Evolutionary conservation across 2,113 vertebrate species (phyloP).

Genomic region (Festucalex cinctus): DNA sequence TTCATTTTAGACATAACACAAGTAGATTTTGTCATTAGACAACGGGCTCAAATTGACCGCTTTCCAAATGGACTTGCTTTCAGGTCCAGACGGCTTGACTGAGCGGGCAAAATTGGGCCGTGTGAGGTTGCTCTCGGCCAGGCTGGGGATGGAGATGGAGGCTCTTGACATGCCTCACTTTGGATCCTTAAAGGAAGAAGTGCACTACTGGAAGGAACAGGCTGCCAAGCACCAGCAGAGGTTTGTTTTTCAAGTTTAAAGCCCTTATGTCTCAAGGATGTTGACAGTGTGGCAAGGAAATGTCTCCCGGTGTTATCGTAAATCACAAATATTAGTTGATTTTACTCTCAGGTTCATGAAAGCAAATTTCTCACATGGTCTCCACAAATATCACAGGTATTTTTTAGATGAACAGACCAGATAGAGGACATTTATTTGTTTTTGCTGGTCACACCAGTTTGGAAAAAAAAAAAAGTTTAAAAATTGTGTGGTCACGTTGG

Average conservation of each 20-base stretch:
- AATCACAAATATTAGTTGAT: background rate
- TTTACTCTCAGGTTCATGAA: background rate
- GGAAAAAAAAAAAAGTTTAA: background rate
- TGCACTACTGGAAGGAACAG: slow-evolving; percentile 84
- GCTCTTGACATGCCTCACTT: slow-evolving; percentile 73
- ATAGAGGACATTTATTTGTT: background rate
- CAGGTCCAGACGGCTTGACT: background rate
- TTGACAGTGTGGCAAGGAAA: background rate
- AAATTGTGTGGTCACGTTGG: background rate
- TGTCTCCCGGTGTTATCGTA: background rate
- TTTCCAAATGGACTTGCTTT: background rate
- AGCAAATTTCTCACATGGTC: background rate
- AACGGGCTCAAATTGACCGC: accelerated
- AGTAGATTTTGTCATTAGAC: background rate
- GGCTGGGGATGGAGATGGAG: slow-evolving; percentile 69
- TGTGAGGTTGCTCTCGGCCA: background rate
- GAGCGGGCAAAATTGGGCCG: background rate
- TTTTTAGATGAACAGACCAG: background rate
- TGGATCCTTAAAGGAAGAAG: slow-evolving; percentile 81
- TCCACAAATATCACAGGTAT: background rate
- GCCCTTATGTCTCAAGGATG: background rate
- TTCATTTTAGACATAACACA: accelerated
- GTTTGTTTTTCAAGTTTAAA: slow-evolving; percentile 55
- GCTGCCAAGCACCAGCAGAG: slow-evolving; percentile 81
- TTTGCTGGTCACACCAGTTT: background rate